Percentiles rank a stretch among this genome's conserved stretches.
phyloP scores from a whole-genome alignment of 2,113 vertebrate species.

The Lamprotornis superbus region DNA sequence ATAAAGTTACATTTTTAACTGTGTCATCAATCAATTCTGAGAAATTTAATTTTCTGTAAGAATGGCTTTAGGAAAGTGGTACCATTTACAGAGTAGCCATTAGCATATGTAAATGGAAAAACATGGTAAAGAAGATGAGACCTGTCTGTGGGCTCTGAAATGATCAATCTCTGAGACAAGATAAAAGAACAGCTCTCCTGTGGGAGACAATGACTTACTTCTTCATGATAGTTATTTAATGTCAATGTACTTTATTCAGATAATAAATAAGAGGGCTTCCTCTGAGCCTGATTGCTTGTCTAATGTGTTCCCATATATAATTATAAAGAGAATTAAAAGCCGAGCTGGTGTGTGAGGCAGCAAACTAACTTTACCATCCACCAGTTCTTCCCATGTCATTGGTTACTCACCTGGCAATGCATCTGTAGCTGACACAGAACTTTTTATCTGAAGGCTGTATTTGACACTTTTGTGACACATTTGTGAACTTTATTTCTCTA shows the following conservation, averaged over 20 bases:
- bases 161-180: conserved; percentile 51
- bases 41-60: conserved; percentile 54
- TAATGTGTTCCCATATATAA: conserved; percentile 24
- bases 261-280: conserved; percentile 37
- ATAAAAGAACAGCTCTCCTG: conserved; percentile 26
- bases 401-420: background rate
- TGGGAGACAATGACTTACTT: conserved; percentile 42
- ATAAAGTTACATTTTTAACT: conserved; percentile 44
- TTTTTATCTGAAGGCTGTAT: background rate
- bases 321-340: background rate
- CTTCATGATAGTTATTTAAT: conserved; percentile 39
- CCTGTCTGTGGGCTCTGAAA: conserved; percentile 33
- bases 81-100: conserved; percentile 19
- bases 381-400: background rate
- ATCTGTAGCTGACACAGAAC: background rate
- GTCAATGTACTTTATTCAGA: conserved; percentile 6
- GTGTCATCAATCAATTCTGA: conserved; percentile 35
- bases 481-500: background rate
- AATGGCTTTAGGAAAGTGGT: conserved; percentile 27
- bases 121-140: conserved; percentile 54
- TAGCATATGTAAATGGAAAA: conserved; percentile 59
- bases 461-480: background rate
- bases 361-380: background rate
- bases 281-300: conserved; percentile 20
- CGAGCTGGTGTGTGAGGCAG: background rate